A percentile compares a stretch with the other conserved stretches of the same genome.
phyloP scores from a whole-genome alignment of 2,797 vertebrate genomes.

The Bradypodion pumilum region DNA sequence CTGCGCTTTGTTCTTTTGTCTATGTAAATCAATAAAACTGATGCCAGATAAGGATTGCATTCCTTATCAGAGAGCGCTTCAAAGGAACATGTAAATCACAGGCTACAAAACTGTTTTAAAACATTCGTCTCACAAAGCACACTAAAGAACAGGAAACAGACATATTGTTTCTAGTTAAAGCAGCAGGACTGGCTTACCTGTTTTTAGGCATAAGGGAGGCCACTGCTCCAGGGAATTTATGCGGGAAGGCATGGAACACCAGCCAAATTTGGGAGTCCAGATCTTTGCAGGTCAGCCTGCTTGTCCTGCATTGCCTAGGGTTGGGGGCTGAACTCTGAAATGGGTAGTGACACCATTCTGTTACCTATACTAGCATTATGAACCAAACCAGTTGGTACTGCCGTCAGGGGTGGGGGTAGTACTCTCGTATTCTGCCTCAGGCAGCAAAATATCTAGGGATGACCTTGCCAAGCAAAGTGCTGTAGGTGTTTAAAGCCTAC shows the following conservation, averaged over 20 bases:
- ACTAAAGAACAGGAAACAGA: slow-evolving; percentile 34
- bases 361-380: no score
- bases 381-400: no score
- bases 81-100: slow-evolving; percentile 44
- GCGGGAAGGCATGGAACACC: no score
- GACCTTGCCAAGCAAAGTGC: neutral
- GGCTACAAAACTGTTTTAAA: slow-evolving; percentile 33
- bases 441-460: neutral
- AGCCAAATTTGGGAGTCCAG: neutral
- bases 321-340: no score
- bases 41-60: slow-evolving; percentile 41
- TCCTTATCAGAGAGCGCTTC: slow-evolving; percentile 56
- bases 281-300: no score
- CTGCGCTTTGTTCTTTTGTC: slow-evolving; percentile 52
- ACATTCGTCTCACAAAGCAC: slow-evolving; percentile 39
- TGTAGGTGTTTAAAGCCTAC: neutral
- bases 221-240: neutral
- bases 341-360: no score
- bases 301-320: no score
- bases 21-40: slow-evolving; percentile 52
- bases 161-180: slow-evolving; percentile 16
- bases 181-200: neutral
- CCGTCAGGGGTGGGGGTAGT: no score
- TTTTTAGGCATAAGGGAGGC: neutral
- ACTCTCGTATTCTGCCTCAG: neutral